Conservation (phyloP, 2,797 vertebrate species). For the Oreochromis mossambicus region DNA sequence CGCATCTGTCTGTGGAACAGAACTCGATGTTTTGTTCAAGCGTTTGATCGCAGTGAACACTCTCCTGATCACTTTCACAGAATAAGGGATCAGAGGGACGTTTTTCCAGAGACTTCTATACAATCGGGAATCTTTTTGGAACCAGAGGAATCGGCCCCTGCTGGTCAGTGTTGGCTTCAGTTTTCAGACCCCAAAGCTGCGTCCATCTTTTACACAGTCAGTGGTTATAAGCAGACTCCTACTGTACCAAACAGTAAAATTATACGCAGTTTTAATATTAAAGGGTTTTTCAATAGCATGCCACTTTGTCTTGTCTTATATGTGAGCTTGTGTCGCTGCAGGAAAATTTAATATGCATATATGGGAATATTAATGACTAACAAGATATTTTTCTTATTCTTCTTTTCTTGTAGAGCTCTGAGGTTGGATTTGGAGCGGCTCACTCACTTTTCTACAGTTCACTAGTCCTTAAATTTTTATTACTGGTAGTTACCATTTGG, state of each 20-base stretch:
- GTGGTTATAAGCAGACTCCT: neutral
- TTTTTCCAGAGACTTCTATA: neutral
- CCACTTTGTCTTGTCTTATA: neutral
- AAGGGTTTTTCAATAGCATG: neutral
- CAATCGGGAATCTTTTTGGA: neutral
- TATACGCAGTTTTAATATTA: neutral
- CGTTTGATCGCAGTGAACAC: neutral
- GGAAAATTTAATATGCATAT: neutral
- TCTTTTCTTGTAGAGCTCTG: constrained; percentile 25
- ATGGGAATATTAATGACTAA: neutral
- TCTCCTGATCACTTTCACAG: neutral
- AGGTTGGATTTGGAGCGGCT: neutral
- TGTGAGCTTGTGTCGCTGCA: neutral
- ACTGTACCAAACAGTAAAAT: neutral
- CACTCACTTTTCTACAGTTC: neutral
- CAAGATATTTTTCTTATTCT: neutral
- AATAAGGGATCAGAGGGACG: neutral
- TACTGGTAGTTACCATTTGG: neutral
- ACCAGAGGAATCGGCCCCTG: neutral
- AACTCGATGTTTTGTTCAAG: neutral
- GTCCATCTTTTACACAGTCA: neutral
- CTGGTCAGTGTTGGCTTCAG: neutral
- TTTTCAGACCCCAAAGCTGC: neutral
- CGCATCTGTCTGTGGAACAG: neutral
- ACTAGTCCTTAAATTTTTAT: neutral